These are phyloP conservation scores for Scaptomyza polygonia DNA, from an alignment of 2,888 invertebrate genomes.

Conservation along the genomic window DNA sequence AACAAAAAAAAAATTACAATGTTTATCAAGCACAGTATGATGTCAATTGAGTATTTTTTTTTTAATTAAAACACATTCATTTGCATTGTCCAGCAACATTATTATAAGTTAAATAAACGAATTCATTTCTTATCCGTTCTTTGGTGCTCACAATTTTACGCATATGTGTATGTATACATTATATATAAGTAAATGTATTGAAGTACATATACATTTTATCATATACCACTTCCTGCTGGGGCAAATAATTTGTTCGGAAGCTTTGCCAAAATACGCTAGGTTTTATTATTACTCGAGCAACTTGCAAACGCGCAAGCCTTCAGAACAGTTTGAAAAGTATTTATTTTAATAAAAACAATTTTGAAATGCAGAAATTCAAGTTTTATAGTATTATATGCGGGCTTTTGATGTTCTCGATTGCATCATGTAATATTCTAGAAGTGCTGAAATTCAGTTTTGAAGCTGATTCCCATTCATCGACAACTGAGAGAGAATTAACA, in stretches of 20 bases:
- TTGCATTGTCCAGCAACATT: no score
- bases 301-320: conserved; percentile 1
- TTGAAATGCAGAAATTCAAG: conserved; percentile 1
- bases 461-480: rapidly evolving
- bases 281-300: conserved; percentile 6
- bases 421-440: no score
- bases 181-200: no score
- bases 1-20: no score
- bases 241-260: background rate
- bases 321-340: background rate
- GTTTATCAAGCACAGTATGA: conserved; percentile 1
- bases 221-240: conserved; percentile 31
- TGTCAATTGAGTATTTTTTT: background rate
- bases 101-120: no score
- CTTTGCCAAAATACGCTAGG: background rate
- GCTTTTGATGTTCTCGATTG: background rate
- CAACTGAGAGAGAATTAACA: background rate
- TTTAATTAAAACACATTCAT: no score
- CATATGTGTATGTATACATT: no score
- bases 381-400: background rate
- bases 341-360: background rate
- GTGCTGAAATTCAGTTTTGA: no score
- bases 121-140: no score
- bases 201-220: conserved; percentile 15
- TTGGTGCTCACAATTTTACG: no score